Conservation (phyloP, 30 jellyfish, hydroid and myxozoan species). For the Mastigias papua region DNA sequence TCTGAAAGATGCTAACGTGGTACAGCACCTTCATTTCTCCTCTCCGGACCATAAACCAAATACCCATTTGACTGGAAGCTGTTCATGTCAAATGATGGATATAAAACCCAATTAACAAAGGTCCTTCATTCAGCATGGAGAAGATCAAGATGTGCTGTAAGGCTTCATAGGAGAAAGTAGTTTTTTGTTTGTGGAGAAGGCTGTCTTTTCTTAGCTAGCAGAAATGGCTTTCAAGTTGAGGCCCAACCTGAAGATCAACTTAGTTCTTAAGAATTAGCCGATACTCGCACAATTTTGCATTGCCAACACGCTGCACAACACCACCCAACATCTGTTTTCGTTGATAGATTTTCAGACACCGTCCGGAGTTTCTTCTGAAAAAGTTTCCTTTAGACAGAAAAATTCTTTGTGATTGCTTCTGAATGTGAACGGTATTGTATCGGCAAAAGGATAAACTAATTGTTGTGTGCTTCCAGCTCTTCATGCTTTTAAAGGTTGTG, state of each 20-base stretch:
- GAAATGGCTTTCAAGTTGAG: background rate
- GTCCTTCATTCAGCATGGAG: too few relatives aligned
- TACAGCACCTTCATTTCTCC: too few relatives aligned
- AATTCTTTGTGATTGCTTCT: background rate
- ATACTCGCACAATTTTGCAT: background rate
- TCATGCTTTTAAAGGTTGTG: background rate
- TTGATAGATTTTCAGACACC: background rate
- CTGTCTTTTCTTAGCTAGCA: background rate
- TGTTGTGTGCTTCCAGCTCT: background rate
- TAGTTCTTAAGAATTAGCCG: background rate
- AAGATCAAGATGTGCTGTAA: too few relatives aligned
- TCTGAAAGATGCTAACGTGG: too few relatives aligned
- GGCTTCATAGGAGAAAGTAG: too few relatives aligned
- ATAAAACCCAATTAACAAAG: too few relatives aligned
- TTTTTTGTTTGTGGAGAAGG: background rate
- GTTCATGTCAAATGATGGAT: too few relatives aligned
- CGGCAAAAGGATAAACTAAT: background rate
- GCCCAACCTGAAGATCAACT: background rate
- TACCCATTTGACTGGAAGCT: too few relatives aligned
- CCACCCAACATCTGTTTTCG: background rate
- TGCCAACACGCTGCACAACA: background rate
- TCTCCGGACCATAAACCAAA: too few relatives aligned
- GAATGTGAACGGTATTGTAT: background rate
- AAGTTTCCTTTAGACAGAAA: background rate
- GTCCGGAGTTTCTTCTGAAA: background rate